phyloP scores from a whole-genome alignment of 1,140 invertebrate genomes.

The Ephestia elutella region DNA sequence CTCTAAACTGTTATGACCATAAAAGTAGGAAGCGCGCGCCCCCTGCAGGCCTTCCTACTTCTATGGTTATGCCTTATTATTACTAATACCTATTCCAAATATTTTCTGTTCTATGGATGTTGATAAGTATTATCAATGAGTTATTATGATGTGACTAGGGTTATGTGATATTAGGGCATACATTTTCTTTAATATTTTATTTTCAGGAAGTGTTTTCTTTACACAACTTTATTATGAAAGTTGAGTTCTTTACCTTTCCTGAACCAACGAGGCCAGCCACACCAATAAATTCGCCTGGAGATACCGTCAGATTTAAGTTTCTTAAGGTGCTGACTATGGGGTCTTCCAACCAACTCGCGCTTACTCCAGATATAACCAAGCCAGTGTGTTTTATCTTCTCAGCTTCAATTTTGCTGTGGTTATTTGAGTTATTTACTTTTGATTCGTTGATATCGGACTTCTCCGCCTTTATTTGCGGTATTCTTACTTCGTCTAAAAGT shows the following conservation, averaged over 20 bases:
- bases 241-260: conserved; percentile 78
- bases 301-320: conserved; percentile 77
- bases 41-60: too few species aligned
- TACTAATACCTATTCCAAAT: too few species aligned
- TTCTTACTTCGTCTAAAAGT: conserved; percentile 70
- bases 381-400: conserved; percentile 38
- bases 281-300: conserved; percentile 80
- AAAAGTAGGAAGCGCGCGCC: too few species aligned
- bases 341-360: conserved; percentile 77
- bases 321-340: conserved; percentile 77
- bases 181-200: too few species aligned
- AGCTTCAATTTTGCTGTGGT: background rate
- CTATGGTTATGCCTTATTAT: too few species aligned
- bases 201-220: too few species aligned
- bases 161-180: too few species aligned
- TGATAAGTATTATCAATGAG: too few species aligned
- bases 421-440: conserved; percentile 20
- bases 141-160: too few species aligned
- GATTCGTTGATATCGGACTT: conserved; percentile 31
- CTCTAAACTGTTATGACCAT: too few species aligned
- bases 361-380: conserved; percentile 71
- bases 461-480: conserved; percentile 33
- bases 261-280: conserved; percentile 86
- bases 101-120: too few species aligned
- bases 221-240: too few species aligned